Percentiles rank a stretch among this genome's conserved stretches.
These are phyloP conservation scores for Aix galericulata DNA, from an alignment of 2,113 vertebrate genomes.

Conservation along the genomic window DNA sequence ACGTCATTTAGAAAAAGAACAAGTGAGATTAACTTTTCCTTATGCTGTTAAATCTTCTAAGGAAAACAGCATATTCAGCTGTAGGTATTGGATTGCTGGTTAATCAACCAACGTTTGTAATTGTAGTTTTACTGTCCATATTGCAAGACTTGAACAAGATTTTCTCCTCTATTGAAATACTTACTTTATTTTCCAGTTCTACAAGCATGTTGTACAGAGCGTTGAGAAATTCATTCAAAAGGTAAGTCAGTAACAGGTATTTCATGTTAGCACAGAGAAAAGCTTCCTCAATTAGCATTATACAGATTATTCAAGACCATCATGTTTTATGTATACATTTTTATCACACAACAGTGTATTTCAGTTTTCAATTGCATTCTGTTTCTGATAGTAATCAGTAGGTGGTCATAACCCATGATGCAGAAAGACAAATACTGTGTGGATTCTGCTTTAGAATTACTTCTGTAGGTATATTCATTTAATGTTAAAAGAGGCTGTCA, in stretches of 20 bases:
- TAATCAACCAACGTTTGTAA: not conserved
- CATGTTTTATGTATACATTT: not conserved
- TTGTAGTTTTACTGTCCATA: not conserved
- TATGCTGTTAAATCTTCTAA: not conserved
- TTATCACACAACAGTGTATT: not conserved
- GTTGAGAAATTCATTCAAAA: constrained; percentile 99
- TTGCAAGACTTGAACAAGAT: not conserved
- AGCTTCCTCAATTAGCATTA: not conserved
- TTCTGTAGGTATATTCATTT: not conserved
- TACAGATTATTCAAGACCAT: not conserved
- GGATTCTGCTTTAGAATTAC: not conserved
- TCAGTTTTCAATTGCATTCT: not conserved
- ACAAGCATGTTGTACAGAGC: constrained; percentile 99
- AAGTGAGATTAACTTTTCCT: not conserved
- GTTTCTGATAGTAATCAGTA: not conserved
- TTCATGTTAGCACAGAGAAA: not conserved
- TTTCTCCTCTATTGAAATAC: not conserved
- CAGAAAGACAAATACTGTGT: not conserved
- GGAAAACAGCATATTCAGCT: not conserved
- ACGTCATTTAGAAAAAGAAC: not conserved
- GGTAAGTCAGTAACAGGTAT: constrained; percentile 76
- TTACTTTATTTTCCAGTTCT: constrained; percentile 87
- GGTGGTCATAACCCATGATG: not conserved
- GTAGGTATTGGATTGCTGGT: not conserved
- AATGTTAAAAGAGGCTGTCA: not conserved